phyloP scores from a whole-genome alignment of 2,797 vertebrate species.

The Neopelma chrysocephalum region DNA sequence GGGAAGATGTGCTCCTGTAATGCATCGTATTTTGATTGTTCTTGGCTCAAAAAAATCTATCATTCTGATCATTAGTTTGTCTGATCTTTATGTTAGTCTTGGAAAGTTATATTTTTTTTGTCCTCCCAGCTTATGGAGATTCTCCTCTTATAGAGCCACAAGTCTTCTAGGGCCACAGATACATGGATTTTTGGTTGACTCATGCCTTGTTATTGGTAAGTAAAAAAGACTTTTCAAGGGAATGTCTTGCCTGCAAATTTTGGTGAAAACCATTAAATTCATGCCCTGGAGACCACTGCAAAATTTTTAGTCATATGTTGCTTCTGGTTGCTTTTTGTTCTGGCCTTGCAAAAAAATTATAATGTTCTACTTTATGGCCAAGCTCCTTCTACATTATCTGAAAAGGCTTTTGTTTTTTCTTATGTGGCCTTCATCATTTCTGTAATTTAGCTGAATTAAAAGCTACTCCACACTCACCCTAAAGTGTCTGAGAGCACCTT shows the following conservation, averaged over 20 bases:
- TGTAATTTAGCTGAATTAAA: not conserved
- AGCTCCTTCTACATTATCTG: not conserved
- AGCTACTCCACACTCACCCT: not conserved
- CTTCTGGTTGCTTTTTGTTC: not conserved
- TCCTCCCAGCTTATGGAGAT: not conserved
- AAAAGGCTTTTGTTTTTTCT: not conserved
- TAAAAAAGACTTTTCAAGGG: not conserved
- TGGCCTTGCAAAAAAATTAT: not conserved
- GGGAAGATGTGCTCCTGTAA: not conserved
- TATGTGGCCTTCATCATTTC: not conserved
- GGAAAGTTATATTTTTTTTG: not conserved
- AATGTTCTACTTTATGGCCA: not conserved
- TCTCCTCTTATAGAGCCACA: not conserved
- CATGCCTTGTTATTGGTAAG: not conserved
- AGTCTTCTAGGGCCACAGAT: not conserved
- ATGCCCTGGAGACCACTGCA: not conserved
- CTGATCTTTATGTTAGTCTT: not conserved
- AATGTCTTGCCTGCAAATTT: not conserved
- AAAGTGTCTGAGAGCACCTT: not conserved
- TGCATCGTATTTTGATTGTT: not conserved
- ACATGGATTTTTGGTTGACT: not conserved
- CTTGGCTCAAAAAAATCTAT: not conserved
- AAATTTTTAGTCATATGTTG: not conserved
- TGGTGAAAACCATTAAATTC: not conserved
- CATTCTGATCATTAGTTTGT: not conserved